Evolutionary conservation across 2,888 invertebrate genomes (phyloP), one percentile per base, ranked within the genome.

Genomic region (Lithophane socia): DNA sequence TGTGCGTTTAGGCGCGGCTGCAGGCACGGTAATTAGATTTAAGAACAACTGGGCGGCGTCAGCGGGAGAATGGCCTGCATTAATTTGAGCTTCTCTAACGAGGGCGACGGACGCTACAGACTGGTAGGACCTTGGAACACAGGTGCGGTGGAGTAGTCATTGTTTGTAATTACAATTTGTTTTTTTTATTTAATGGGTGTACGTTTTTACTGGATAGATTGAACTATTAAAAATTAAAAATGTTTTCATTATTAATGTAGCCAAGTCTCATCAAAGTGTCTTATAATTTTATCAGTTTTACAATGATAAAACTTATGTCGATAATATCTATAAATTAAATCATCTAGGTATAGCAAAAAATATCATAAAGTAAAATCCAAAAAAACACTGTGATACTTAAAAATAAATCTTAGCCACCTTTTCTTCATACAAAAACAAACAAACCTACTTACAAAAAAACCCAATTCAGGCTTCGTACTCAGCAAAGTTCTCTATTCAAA

Each of bases 11-110:
- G 91, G 90, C 90, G 88, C 88, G 89, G 89, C 88, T 92, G 88
- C 88, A 91, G 93, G 92, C 93, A 92, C 88, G 94, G 95, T 95
- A 96, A 96, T 96, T 96, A 96, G 96, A 96, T 96, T 96, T 96
- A 96, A 96, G 96, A 96, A 96, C 96, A 96, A 96, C 96, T 94
- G 95, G 96, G 93, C 92, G 92, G 95, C 96, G 96, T 95, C 95
- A 96, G 95, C 94, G 92, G 92, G 94, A 94, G 96, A 96, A 96
- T 96, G 94, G 96, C 94, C 94, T 92, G 95, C 96, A 96, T 96
- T 96, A 96, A 96, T 96, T 96, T 95, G 96, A 95, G 95, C 95
- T 95, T 92, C 95, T 95, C 95, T 96, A 96, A 96, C 96, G 96
- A 96, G 96, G 96, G 94, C 95, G 95, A 93, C 94, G 94, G 95